These are phyloP conservation scores for Serranus cabrilla DNA, from an alignment of 2,797 vertebrate species.

Conservation along the genomic window DNA sequence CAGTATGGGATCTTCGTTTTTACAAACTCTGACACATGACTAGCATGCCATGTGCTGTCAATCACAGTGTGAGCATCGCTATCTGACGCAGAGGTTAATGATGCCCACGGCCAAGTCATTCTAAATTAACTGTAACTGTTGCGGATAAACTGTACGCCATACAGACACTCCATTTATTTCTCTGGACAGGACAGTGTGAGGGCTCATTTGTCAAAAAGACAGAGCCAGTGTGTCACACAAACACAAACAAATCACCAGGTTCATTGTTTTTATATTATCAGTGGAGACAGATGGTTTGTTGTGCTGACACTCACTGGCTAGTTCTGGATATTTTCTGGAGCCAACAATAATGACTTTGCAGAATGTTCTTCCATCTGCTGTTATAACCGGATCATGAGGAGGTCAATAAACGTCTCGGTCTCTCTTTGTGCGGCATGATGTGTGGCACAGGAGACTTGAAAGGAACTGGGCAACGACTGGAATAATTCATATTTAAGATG, in stretches of 20 bases:
- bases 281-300: conserved; percentile 6
- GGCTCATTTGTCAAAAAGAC: conserved; percentile 27
- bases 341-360: conserved; percentile 8
- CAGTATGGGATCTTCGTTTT: too few species aligned
- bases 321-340: not conserved
- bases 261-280: not conserved
- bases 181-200: not conserved
- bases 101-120: not conserved
- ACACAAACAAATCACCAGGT: conserved; percentile 25
- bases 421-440: not conserved
- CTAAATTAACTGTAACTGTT: not conserved
- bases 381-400: not conserved
- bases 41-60: too few species aligned
- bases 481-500: not conserved
- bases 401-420: not conserved
- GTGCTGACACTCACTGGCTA: not conserved
- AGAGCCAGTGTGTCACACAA: conserved; percentile 1
- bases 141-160: not conserved
- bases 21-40: too few species aligned
- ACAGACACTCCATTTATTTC: not conserved
- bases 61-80: too few species aligned
- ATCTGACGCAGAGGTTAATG: too few species aligned
- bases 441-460: not conserved
- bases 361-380: conserved; percentile 4
- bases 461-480: not conserved